Evolutionary conservation across 2,797 vertebrate species (phyloP), one percentile per base, ranked within the genome.

Genomic region (Acanthurus tractus): DNA sequence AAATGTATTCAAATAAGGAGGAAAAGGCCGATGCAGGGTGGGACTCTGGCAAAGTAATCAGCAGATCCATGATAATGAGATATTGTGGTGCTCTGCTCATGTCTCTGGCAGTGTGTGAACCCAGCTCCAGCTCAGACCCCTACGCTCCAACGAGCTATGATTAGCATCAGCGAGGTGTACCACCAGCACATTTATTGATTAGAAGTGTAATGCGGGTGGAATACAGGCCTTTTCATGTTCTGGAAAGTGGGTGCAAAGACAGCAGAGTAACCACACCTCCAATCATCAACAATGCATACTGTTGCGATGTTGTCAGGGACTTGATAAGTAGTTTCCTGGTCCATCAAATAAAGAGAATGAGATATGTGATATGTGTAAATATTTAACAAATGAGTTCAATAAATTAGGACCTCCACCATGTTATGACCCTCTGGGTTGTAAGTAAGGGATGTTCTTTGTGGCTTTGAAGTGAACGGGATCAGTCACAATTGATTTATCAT

Each of bases 1-100:
- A 92, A 90, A 94, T 94, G 53, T 88, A 93, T 94, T 94, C 50
- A 93, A 85, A 94, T 92, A 76, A 85, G 83, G 69, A 80, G 69
- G 65, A 67, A 87, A 89, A 89, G 86, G 88, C 85, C 50, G 69
- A 73, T 63, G 53, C 76, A 70, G 86, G 89, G 76, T 59, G 87
- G 82, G 61, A 86, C 69, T 82, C 62, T 67, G 57, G 79, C 40
- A 85, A 76, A 83, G 77, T 88, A 93, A 94, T 93, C 89, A 91
- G 89, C 76, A 77, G 67, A 78, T 88, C 79, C 83, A 86, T 74
- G 81, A 84, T 90, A 89, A 92, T 88, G 86, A 93, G 86, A 89
- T 89, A 89, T 90, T 86, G 79, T 17, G 29, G 38, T 53, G 38
- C 68, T 55, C 81, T 74, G 86, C 82, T 76, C 58, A 22, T 65